phyloP scores from a whole-genome alignment of 1,140 invertebrate species.

The Dendrolimus kikuchii region DNA sequence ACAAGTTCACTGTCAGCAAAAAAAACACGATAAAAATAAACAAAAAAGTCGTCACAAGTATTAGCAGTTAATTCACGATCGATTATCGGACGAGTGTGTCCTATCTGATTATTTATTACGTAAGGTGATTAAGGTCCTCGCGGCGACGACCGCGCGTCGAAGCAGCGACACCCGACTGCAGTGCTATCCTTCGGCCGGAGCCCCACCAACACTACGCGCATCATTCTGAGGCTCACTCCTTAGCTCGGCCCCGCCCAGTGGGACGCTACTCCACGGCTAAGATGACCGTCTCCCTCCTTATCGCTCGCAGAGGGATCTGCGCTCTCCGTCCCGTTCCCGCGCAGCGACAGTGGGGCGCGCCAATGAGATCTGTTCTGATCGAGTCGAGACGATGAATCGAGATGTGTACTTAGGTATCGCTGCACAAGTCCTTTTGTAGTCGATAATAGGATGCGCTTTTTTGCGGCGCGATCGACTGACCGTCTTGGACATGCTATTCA shows the following conservation, averaged over 20 bases:
- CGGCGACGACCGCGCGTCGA: constrained; percentile 49
- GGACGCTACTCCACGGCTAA: constrained; percentile 64
- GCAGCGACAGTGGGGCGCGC: constrained; percentile 66
- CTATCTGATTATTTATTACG: constrained; percentile 60
- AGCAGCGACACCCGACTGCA: constrained; percentile 63
- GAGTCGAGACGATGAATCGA: constrained; percentile 70
- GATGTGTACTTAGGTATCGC: constrained; percentile 71
- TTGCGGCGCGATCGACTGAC: constrained; percentile 57
- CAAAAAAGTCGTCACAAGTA: constrained; percentile 24
- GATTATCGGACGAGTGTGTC: constrained; percentile 51
- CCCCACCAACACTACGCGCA: constrained; percentile 62
- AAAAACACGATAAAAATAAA: constrained; percentile 26
- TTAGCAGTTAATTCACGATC: constrained; percentile 53
- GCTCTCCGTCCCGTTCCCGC: constrained; percentile 41
- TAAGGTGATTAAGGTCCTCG: constrained; percentile 47
- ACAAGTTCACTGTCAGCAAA: constrained; percentile 26
- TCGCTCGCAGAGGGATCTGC: constrained; percentile 27
- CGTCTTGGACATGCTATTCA: constrained; percentile 33
- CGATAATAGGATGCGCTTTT: constrained; percentile 72
- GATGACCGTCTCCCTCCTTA: constrained; percentile 60
- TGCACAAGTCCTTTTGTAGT: constrained; percentile 70
- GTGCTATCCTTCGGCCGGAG: constrained; percentile 64
- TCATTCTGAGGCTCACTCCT: constrained; percentile 60
- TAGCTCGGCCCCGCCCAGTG: constrained; percentile 68
- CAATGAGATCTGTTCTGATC: constrained; percentile 68